Conservation (phyloP, 2,888 invertebrate species). For the Dugesia japonica region DNA sequence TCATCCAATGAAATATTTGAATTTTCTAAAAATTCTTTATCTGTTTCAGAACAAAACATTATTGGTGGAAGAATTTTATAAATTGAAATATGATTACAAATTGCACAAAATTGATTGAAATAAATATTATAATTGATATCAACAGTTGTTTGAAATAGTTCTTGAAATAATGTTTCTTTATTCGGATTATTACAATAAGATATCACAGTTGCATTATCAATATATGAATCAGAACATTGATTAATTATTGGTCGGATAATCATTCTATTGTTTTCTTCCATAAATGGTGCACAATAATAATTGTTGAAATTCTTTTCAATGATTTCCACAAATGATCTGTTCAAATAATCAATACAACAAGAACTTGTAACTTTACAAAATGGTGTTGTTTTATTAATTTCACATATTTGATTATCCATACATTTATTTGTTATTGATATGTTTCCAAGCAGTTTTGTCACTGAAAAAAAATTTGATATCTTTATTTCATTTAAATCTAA, state of each 20-base stretch:
- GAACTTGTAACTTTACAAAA: not conserved
- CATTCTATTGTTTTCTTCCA: not conserved
- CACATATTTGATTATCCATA: too few species aligned
- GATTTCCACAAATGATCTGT: not conserved
- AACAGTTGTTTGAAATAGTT: not conserved
- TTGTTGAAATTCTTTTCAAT: not conserved
- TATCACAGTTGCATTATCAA: not conserved
- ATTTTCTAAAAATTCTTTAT: not conserved
- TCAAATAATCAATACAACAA: not conserved
- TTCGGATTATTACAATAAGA: not conserved
- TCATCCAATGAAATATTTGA: not conserved
- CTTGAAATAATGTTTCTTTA: not conserved
- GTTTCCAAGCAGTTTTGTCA: too few species aligned
- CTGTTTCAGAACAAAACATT: not conserved
- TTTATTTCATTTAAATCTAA: too few species aligned
- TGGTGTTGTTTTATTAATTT: not conserved
- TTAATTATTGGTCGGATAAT: not conserved
- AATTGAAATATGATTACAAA: not conserved
- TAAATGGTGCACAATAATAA: not conserved
- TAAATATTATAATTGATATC: not conserved
- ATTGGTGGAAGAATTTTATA: not conserved
- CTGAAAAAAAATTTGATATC: too few species aligned
- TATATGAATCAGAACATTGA: not conserved
- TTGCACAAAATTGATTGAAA: constrained; percentile 12
- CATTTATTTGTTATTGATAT: too few species aligned